phyloP scores from a whole-genome alignment of 1,140 invertebrate genomes.

The fruit fly (Drosophila melanogaster) region DNA sequence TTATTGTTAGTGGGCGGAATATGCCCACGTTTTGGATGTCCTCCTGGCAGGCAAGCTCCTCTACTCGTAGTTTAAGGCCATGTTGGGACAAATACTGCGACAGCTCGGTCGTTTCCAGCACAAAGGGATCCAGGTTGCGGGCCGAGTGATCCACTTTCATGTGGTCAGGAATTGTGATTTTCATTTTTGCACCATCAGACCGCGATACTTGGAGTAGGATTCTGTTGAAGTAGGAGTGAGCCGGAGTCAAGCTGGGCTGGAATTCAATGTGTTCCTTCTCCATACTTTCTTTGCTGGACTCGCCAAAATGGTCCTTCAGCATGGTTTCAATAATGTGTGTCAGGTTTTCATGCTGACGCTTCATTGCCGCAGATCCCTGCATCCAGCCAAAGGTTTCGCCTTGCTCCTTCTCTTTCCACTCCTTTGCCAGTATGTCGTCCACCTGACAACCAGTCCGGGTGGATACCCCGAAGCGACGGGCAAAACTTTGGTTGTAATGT shows the following conservation, averaged over 20 bases:
- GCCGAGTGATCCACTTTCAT: conserved; percentile 68
- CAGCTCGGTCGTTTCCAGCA: conserved; percentile 40
- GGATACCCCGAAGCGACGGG: conserved; percentile 45
- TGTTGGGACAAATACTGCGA: conserved; percentile 27
- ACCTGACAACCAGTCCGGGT: conserved; percentile 41
- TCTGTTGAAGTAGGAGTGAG: conserved; percentile 71
- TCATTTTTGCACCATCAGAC: conserved; percentile 12
- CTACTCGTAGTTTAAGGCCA: conserved; percentile 27
- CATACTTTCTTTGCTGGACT: conserved; percentile 17
- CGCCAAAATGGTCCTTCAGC: conserved; percentile 52
- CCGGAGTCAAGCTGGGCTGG: conserved; percentile 68
- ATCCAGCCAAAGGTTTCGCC: conserved; percentile 26
- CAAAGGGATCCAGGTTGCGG: conserved; percentile 59
- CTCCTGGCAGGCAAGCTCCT: conserved; percentile 41
- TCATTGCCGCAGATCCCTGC: conserved; percentile 30
- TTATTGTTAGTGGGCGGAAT: conserved; percentile 17
- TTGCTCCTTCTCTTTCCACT: conserved; percentile 54
- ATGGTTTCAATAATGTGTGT: conserved; percentile 54
- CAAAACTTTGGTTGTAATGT: conserved; percentile 86
- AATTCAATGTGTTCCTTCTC: conserved; percentile 60
- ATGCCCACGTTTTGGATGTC: conserved; percentile 52
- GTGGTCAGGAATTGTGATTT: conserved; percentile 53
- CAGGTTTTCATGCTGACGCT: conserved; percentile 57
- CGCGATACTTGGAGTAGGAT: conserved; percentile 48
- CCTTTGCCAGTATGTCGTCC: conserved; percentile 55